Conservation (phyloP, 2,888 invertebrate genomes). For the Troglohyphantes excavatus region DNA sequence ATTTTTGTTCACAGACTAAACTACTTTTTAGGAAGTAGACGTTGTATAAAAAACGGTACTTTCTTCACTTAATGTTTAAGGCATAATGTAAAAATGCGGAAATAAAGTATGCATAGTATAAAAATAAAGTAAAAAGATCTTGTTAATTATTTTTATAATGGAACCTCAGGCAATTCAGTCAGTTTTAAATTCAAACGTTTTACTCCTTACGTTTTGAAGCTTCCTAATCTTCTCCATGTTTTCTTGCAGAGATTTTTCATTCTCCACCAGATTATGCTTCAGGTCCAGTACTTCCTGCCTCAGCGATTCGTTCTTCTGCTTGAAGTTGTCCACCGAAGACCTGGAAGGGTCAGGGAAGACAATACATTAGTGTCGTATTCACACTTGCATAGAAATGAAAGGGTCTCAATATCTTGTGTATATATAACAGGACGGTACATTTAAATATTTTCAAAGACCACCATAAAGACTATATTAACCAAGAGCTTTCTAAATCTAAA, state of each 20-base stretch:
- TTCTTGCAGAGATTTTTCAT: slow-evolving; percentile 35
- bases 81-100: too few relatives aligned
- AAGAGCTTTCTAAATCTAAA: too few relatives aligned
- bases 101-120: neutral
- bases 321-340: slow-evolving; percentile 34
- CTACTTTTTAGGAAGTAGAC: too few relatives aligned
- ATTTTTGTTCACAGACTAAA: too few relatives aligned
- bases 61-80: neutral
- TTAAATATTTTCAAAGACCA: too few relatives aligned
- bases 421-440: too few relatives aligned
- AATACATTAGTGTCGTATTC: too few relatives aligned
- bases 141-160: neutral
- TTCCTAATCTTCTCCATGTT: slow-evolving; percentile 36
- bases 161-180: neutral
- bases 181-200: neutral
- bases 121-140: neutral
- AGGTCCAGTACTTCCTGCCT: slow-evolving; percentile 45
- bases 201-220: slow-evolving; percentile 45
- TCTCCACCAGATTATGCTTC: slow-evolving; percentile 15
- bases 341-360: too few relatives aligned
- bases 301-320: slow-evolving; percentile 43
- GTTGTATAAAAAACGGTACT: too few relatives aligned
- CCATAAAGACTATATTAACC: too few relatives aligned
- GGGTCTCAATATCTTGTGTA: too few relatives aligned
- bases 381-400: too few relatives aligned